Evolutionary conservation across 2,797 vertebrate genomes (phyloP).

Genomic region (Lepilemur ruficaudatus): DNA sequence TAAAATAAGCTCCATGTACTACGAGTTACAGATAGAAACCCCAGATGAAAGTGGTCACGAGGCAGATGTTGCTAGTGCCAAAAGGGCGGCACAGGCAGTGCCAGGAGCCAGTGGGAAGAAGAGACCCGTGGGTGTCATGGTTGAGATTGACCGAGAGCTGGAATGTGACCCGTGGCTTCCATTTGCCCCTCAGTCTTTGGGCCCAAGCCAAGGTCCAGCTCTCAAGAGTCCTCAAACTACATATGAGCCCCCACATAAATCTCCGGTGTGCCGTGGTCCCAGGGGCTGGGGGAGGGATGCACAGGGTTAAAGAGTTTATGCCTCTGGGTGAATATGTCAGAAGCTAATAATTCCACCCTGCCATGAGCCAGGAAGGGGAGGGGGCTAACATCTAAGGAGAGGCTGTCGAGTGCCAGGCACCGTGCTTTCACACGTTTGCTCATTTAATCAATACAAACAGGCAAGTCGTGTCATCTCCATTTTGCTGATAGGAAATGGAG

Average conservation of each 20-base stretch:
- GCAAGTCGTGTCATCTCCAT: not conserved
- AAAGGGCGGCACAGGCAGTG: not conserved
- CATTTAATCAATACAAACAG: not conserved
- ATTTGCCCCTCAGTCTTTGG: not conserved
- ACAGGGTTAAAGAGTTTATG: not conserved
- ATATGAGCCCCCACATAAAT: not conserved
- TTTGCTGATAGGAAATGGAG: not conserved
- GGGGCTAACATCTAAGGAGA: not conserved
- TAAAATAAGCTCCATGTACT: not conserved
- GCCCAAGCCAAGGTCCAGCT: not conserved
- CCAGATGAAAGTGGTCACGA: not conserved
- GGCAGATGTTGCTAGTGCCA: not conserved
- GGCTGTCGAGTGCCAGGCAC: not conserved
- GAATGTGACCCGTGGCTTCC: constrained; percentile 4
- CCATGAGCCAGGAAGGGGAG: not conserved
- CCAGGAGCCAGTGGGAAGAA: not conserved
- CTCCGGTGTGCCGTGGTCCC: not conserved
- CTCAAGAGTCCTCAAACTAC: not conserved
- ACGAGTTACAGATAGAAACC: not conserved
- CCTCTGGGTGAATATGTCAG: not conserved
- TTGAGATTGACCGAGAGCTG: not conserved
- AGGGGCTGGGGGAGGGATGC: no score
- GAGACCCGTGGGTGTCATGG: not conserved
- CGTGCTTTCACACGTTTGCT: not conserved
- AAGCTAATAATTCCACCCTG: not conserved